These are phyloP conservation scores for Tupaia tana DNA, from an alignment of 2,113 vertebrate genomes.

Conservation along the genomic window DNA sequence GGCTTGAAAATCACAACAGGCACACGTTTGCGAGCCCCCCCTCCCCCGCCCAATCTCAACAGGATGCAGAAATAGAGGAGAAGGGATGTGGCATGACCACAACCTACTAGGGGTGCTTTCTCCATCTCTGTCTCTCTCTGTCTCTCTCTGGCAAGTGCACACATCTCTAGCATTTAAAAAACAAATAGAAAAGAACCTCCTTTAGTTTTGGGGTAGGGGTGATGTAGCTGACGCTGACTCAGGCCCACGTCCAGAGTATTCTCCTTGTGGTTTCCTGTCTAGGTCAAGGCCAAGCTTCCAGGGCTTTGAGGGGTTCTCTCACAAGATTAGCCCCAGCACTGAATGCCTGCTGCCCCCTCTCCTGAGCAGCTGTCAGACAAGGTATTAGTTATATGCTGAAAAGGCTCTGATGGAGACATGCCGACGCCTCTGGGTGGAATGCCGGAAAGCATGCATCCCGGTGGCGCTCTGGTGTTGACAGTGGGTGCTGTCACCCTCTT, in stretches of 20 bases:
- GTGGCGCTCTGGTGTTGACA: not conserved
- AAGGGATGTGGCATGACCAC: no score
- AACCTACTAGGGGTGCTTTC: no score
- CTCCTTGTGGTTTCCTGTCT: not conserved
- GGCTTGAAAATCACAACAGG: no score
- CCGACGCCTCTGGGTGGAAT: not conserved
- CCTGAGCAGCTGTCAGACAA: not conserved
- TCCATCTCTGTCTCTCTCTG: no score
- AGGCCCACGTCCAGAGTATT: not conserved
- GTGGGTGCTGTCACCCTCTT: not conserved
- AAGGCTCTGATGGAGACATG: not conserved
- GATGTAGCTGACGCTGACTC: not conserved
- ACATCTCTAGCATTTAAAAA: no score
- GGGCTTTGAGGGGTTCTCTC: not conserved
- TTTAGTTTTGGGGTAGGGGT: not conserved
- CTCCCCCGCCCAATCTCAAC: no score
- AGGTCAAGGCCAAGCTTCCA: not conserved
- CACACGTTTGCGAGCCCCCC: no score
- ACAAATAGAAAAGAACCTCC: not conserved
- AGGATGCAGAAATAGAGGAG: no score
- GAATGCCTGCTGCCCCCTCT: not conserved
- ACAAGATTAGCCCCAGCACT: not conserved
- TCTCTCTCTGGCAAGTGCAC: no score
- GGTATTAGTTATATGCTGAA: not conserved
- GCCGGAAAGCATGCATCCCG: not conserved